A percentile compares a stretch with the other conserved stretches of the same genome.
phyloP scores from a whole-genome alignment of 1,140 invertebrate species.

The Drosophila sulfurigaster region DNA sequence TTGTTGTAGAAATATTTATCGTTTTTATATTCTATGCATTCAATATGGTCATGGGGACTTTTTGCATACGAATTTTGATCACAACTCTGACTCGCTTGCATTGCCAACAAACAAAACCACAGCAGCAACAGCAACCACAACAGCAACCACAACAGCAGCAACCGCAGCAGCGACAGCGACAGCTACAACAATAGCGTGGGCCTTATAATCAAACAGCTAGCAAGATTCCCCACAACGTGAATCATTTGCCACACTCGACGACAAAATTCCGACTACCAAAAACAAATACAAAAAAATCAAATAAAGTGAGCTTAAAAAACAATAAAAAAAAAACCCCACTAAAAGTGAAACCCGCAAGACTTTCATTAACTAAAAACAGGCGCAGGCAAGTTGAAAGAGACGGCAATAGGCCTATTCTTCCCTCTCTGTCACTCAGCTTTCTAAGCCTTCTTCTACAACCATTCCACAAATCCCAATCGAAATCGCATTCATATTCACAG shows the following conservation, averaged over 20 bases:
- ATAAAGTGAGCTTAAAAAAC: background rate
- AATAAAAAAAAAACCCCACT: background rate
- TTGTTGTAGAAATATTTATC: constrained; percentile 25
- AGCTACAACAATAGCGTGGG: no score
- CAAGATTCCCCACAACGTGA: constrained; percentile 44
- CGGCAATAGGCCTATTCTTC: background rate
- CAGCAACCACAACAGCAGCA: no score
- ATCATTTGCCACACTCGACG: constrained; percentile 31
- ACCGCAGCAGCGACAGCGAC: no score
- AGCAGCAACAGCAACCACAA: background rate
- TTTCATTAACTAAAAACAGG: constrained; percentile 64
- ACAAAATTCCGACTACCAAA: constrained; percentile 21
- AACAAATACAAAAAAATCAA: background rate
- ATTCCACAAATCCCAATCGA: constrained; percentile 3
- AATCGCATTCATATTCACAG: background rate
- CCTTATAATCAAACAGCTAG: constrained; percentile 12
- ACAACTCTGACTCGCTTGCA: constrained; percentile 40
- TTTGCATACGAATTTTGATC: constrained; percentile 23
- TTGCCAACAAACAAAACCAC: constrained; percentile 39
- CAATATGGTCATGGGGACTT: constrained; percentile 32
- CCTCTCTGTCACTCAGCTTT: background rate
- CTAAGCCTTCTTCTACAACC: background rate
- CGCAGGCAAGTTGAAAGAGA: background rate
- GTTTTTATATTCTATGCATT: constrained; percentile 17
- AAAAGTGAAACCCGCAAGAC: constrained; percentile 51